Percentiles rank a stretch among this genome's conserved stretches.
Conservation (phyloP, 2,888 invertebrate species). For the Agriopis aurantiaria region DNA sequence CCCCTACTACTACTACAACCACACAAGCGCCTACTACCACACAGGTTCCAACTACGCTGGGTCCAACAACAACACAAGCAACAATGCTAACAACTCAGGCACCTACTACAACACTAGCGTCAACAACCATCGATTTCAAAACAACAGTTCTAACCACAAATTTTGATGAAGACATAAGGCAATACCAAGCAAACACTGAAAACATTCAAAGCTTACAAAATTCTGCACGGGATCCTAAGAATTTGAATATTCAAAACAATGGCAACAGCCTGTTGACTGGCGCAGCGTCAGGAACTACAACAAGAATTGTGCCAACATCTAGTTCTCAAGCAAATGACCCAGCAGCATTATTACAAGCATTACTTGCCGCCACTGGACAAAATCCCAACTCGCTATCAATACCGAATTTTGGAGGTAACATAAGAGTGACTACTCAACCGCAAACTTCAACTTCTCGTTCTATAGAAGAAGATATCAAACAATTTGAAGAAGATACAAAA, state of each 20-base stretch:
- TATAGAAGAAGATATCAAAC: constrained; percentile 78
- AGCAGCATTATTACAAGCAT: constrained; percentile 68
- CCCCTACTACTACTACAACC: constrained; percentile 49
- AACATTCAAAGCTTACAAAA: constrained; percentile 67
- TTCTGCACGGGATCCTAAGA: constrained; percentile 75
- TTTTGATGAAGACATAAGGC: constrained; percentile 63
- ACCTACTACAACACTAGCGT: constrained; percentile 42
- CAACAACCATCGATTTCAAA: constrained; percentile 42
- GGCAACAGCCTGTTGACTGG: constrained; percentile 50
- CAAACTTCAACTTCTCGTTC: constrained; percentile 71
- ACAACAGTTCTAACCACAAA: constrained; percentile 57
- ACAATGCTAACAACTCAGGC: constrained; percentile 39
- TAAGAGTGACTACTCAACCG: constrained; percentile 49
- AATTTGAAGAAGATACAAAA: constrained; percentile 81
- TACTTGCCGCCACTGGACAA: constrained; percentile 65
- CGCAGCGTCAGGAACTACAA: constrained; percentile 52
- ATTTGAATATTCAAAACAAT: constrained; percentile 62
- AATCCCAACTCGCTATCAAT: constrained; percentile 54
- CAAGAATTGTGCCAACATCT: constrained; percentile 47
- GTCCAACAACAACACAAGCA: constrained; percentile 43
- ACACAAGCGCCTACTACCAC: constrained; percentile 51
- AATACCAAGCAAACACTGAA: constrained; percentile 59
- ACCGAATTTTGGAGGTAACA: constrained; percentile 53
- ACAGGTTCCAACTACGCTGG: constrained; percentile 41
- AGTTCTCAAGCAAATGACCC: constrained; percentile 57